Base-by-base conservation (phyloP, 2,797 vertebrate species). In the Takifugu ocellatus region DNA sequence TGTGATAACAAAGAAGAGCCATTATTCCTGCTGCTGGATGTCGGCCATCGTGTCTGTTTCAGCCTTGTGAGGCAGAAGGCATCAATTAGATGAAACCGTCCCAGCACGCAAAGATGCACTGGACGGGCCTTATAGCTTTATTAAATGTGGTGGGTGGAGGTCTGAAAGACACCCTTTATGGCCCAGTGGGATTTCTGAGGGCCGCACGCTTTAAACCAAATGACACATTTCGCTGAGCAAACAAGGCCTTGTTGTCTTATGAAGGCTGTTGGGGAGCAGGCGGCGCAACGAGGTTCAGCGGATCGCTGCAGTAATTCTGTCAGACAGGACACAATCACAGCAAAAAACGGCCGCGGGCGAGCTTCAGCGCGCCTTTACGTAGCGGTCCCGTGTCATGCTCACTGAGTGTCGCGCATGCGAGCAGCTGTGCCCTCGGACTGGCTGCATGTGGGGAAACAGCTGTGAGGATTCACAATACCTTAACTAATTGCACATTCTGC, bases 391-490 rank as follows among this genome's bases (percentile, higher is more conserved):
- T 46, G 51, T 42, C 61, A 25, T 60, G 43, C 53, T 58, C 69
- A 54, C 45, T 57, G 74, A 63, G 59, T 62, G 56, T 71, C 75
- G 68, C 71, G 81, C 77, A 46, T 72, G 61, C 63, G 77, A 83
- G 79, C 88, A 90, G 88, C 88, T 90, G 85, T 90, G 82, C 83
- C 82, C 76, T 80, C 75, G 83, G 84, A 82, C 61, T 60, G 84
- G 63, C 67, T 59, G 72, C 63, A 66, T 49, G 69, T 76, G 54
- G 42, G 70, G 78, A 88, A 90, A 89, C 86, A 91, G 86, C 85
- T 88, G 89, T 85, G 83, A 73, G 63, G 82, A 89, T 85, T 87
- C 84, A 77, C 79, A 70, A 84, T 82, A 83, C 84, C 82, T 87
- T 89, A 88, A 89, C 86, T 71, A 84, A 86, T 83, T 84, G 78